Evolutionary conservation across 2,888 invertebrate genomes (phyloP).

Genomic region (Lithophane socia): DNA sequence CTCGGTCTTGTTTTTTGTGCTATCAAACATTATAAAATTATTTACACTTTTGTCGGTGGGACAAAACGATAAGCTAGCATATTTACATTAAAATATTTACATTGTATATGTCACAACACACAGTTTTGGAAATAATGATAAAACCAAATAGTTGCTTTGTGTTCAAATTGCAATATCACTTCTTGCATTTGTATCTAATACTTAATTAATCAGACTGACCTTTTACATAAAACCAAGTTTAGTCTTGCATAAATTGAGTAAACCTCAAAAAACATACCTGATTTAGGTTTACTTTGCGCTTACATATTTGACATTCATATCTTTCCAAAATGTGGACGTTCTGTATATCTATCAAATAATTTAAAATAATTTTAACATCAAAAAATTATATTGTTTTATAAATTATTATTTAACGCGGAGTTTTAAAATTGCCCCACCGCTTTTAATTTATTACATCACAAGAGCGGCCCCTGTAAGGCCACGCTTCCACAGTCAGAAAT

Average conservation of each 20-base stretch:
- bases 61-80: slow-evolving; percentile 83
- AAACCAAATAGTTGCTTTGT: slow-evolving; percentile 16
- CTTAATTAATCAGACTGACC: slow-evolving; percentile 47
- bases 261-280: slow-evolving; percentile 21
- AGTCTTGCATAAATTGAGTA: slow-evolving; percentile 27
- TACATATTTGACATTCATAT: slow-evolving; percentile 35
- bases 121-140: slow-evolving; percentile 58
- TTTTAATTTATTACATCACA: slow-evolving; percentile 71
- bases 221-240: slow-evolving; percentile 33
- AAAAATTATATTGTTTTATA: slow-evolving; percentile 67
- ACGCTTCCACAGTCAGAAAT: slow-evolving; percentile 66
- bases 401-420: slow-evolving; percentile 71
- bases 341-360: slow-evolving; percentile 77
- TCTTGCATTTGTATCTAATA: slow-evolving; percentile 76
- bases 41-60: slow-evolving; percentile 81
- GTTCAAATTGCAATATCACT: slow-evolving; percentile 48
- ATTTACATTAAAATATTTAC: slow-evolving; percentile 76
- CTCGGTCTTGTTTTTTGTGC: slow-evolving; percentile 64
- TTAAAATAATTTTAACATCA: slow-evolving; percentile 82
- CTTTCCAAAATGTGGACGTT: slow-evolving; percentile 49
- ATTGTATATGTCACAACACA: slow-evolving; percentile 59
- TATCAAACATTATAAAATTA: slow-evolving; percentile 69
- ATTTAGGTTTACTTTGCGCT: slow-evolving; percentile 36
- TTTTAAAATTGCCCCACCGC: slow-evolving; percentile 79
- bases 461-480: slow-evolving; percentile 63